phyloP scores from a whole-genome alignment of 2,888 invertebrate species.

The Orchesella flavescens region DNA sequence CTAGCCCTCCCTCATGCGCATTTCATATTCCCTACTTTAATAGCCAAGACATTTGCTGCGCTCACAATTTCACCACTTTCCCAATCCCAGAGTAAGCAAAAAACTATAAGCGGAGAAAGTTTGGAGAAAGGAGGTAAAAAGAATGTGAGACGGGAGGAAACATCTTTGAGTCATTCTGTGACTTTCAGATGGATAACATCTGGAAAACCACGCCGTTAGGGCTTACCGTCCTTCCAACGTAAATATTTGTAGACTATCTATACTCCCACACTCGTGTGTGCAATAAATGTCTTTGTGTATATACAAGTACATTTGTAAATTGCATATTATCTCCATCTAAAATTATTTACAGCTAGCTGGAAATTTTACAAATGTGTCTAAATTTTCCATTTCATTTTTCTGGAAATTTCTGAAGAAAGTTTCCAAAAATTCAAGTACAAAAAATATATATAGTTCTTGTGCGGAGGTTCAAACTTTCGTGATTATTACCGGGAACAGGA shows the following conservation, averaged over 20 bases:
- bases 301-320: too few relatives aligned
- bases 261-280: too few relatives aligned
- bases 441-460: not conserved
- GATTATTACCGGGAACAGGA: conserved; percentile 22
- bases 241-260: not conserved
- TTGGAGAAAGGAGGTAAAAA: conserved; percentile 13
- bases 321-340: too few relatives aligned
- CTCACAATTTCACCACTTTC: too few relatives aligned
- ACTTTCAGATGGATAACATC: conserved; percentile 60
- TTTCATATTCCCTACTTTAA: not conserved
- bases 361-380: not conserved
- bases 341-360: not conserved
- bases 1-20: conserved; percentile 2
- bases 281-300: too few relatives aligned
- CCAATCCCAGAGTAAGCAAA: too few relatives aligned
- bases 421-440: not conserved
- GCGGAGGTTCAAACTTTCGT: not conserved
- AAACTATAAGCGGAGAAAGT: not conserved
- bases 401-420: not conserved
- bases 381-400: not conserved
- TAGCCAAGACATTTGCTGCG: too few relatives aligned
- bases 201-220: conserved; percentile 32
- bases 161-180: conserved; percentile 42
- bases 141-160: conserved; percentile 1
- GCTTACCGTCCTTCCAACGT: conserved; percentile 42